Evolutionary conservation across 2,888 invertebrate genomes (phyloP), one percentile per base, ranked within the genome.

Genomic region (Hermaeophaga mercurialis): DNA sequence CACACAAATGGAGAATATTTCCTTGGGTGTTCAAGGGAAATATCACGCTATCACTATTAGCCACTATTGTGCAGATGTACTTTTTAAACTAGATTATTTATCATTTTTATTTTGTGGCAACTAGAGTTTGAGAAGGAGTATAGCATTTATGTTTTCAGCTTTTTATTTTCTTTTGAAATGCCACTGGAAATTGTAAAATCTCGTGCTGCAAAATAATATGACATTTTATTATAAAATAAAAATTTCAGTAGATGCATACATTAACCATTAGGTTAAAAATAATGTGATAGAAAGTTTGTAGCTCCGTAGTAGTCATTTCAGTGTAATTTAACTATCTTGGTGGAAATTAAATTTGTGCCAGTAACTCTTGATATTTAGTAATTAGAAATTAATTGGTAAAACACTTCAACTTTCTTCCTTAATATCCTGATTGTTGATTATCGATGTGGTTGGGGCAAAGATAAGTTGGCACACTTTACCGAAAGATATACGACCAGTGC

Each of bases 321-420:
- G n/a, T 28, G 28, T 28, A 6, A 28, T 28, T 28, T 28, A 28
- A 28, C 28, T 28, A 28, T 28, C 28, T 2, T 8, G n/a, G 9
- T 8, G 28, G 28, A 7, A 28, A 3, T 28, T 28, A 28, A 28
- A 28, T n/a, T 28, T 28, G 9, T 28, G 28, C 6, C 9, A 28
- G 28, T 7, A 6, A 28, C 28, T 28, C 28, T n/a, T 22, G 43
- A 41, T 43, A 55, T 55, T 43, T 19, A 22, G 34, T 47, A 55
- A 55, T 55, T 55, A 55, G 33, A 24, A 14, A 48, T 22, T 48
- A 53, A 53, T 53, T 53, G 53, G 36, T 15, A 15, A 31, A 33
- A 44, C 28, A 28, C 28, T 28, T 28, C 28, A 9, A 2, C 9
- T n/a, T 28, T 28, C 6, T 3, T 28, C 28, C 28, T 9, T 28